A percentile compares a stretch with the other conserved stretches of the same genome.
Evolutionary conservation across 2,113 vertebrate genomes (phyloP).

Genomic region (Bucco capensis): DNA sequence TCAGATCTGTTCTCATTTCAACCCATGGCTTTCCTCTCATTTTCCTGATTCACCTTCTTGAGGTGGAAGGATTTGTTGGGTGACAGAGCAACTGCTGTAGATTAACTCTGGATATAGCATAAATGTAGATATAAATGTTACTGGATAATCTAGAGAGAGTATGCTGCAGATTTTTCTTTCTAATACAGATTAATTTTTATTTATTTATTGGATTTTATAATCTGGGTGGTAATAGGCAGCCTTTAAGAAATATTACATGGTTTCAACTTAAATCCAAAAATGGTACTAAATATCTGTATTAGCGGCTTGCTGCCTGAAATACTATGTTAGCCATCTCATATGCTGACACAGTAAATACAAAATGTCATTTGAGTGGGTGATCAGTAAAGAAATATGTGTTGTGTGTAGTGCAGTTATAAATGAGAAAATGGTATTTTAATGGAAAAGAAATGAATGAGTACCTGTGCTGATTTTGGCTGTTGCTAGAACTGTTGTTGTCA

Average conservation of each 20-base stretch:
- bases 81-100: not conserved
- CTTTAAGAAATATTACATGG: not conserved
- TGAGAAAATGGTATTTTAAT: not conserved
- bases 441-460: not conserved
- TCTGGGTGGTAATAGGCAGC: not conserved
- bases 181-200: accelerated
- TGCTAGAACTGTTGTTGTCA: not conserved
- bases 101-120: not conserved
- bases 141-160: not conserved
- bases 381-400: not conserved
- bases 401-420: not conserved
- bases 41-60: not conserved
- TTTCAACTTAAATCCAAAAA: not conserved
- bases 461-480: not conserved
- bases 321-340: not conserved
- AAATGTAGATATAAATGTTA: not conserved
- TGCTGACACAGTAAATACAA: not conserved
- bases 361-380: not conserved
- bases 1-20: not conserved
- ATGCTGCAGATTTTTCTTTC: not conserved
- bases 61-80: not conserved
- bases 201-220: not conserved
- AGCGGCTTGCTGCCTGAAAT: not conserved
- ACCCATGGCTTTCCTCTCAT: not conserved
- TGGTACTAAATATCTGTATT: not conserved